A percentile compares a stretch with the other conserved stretches of the same genome.
Evolutionary conservation across 2,888 invertebrate species (phyloP).

Genomic region (Xylota sylvarum): DNA sequence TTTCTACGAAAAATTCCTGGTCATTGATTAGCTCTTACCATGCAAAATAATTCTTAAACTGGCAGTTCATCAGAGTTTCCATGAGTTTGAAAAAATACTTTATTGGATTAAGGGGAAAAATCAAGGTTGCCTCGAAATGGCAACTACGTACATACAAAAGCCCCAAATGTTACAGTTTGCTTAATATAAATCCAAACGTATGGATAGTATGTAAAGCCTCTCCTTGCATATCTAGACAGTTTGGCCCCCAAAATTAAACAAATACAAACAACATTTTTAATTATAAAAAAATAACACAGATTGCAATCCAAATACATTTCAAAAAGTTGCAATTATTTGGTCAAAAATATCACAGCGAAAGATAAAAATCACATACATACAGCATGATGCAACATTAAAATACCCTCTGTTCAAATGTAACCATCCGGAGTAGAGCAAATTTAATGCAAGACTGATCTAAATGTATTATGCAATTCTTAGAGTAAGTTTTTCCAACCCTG

Average conservation of each 20-base stretch:
- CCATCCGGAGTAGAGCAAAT: slow-evolving; percentile 21
- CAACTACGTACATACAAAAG: too few relatives aligned
- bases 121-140: too few relatives aligned
- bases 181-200: too few relatives aligned
- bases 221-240: too few relatives aligned
- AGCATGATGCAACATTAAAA: background rate
- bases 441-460: slow-evolving; percentile 31
- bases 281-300: background rate
- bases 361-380: background rate
- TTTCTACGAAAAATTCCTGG: too few relatives aligned
- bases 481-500: slow-evolving; percentile 10
- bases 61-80: too few relatives aligned
- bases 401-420: background rate
- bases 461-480: slow-evolving; percentile 11
- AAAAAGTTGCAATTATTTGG: background rate
- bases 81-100: too few relatives aligned
- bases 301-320: background rate
- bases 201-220: too few relatives aligned
- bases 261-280: background rate
- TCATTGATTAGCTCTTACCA: too few relatives aligned
- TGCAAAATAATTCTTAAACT: too few relatives aligned
- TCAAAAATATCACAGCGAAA: background rate
- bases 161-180: too few relatives aligned
- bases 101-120: too few relatives aligned
- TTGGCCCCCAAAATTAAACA: background rate